Base-by-base conservation (phyloP, 1,140 invertebrate species). In the Drosophila watanabei region DNA sequence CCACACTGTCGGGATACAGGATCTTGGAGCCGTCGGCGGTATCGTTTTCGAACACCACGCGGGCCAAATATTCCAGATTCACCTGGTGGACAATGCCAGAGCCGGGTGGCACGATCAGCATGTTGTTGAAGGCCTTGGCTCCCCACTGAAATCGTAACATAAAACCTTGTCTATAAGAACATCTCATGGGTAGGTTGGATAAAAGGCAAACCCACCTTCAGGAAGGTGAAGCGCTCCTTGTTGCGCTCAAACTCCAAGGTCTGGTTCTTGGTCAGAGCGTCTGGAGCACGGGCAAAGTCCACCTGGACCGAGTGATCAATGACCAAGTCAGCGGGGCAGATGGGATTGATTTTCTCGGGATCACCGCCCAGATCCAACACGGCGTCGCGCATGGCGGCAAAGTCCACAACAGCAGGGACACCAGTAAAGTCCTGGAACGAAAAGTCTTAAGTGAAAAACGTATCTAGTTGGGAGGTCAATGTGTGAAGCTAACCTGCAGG, bases 231-330 rank as follows among this genome's bases (percentile, higher is more conserved):
- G 82, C 99, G 94, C 93, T 99, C 99, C 87, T 97, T 97, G 93
- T 99, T 99, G 71, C 99, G 95, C 93, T 98, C 97, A 94, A 99
- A 99, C 93, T 99, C 99, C 39, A 99, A 92, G 43, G 98, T 96
- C 94, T 99, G 97, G 94, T 99, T 99, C 91, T 98, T 98, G 75
- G 97, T 95, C 43, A 99, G 93, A 0, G 99, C 97, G 93, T 99
- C 97, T 10, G 96, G 94, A 73, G 98, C 98, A 93, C 98, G 95
- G 9, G 95, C 96, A 92, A 98, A 98, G 94, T 99, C 99, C 28
- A 99, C 99, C 94, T 99, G 98, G 51, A 99, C 97, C 0, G 98
- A 99, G 94, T 99, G 99, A 94, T 99, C 99, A 78, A 99, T 99
- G 41, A 99, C 98, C 62, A 99, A 94, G 94, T 99, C 99, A 4